Evolutionary conservation across 2,113 vertebrate species (phyloP).

Genomic region (Propithecus coquereli): DNA sequence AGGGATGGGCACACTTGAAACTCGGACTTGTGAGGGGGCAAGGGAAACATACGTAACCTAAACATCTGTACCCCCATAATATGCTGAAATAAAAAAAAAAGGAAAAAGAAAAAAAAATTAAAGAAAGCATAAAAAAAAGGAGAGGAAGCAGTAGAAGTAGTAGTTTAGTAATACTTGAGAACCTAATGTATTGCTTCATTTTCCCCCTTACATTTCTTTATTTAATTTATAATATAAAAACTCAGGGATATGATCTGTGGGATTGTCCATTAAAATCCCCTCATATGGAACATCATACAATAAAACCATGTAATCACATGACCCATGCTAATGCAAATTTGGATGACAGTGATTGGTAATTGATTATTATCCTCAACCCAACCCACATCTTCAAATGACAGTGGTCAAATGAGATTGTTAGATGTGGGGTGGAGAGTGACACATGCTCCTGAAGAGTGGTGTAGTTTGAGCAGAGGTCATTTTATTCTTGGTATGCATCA

Average conservation of each 20-base stretch:
- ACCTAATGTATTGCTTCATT: neutral
- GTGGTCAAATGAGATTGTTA: neutral
- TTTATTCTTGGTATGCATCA: neutral
- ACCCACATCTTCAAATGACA: neutral
- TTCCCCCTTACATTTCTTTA: neutral
- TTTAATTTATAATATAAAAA: neutral
- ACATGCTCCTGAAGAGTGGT: fast-evolving
- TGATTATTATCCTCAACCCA: neutral
- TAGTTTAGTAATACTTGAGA: neutral
- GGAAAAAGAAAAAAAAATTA: no score
- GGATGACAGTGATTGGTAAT: neutral
- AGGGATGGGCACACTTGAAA: no score
- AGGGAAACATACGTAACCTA: no score
- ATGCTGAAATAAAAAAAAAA: no score
- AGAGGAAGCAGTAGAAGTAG: neutral
- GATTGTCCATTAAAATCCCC: neutral
- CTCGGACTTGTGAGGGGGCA: no score
- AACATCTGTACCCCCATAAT: no score
- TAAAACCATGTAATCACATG: neutral
- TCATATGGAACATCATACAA: neutral
- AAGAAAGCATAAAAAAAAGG: neutral
- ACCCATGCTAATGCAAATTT: neutral
- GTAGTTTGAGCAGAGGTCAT: neutral
- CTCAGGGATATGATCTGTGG: neutral
- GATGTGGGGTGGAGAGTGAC: neutral